Evolutionary conservation across 2,888 invertebrate species (phyloP), one percentile per base, ranked within the genome.

Genomic region (Ennomos quercinarius): DNA sequence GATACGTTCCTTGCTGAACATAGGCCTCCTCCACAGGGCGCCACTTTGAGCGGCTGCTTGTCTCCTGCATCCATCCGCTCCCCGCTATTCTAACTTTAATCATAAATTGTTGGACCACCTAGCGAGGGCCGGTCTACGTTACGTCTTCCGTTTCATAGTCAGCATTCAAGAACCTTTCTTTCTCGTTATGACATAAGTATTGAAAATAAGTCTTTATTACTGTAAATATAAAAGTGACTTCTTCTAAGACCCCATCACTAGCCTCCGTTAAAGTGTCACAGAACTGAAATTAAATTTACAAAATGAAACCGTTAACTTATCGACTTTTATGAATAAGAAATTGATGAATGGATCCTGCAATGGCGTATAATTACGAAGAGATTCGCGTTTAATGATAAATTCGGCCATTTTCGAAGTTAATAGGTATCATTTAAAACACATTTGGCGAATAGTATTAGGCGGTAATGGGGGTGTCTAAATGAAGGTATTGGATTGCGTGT

Each of bases 271-370:
- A 72, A 59, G 67, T 77, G 80, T 81, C 81, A 80, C 81, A 80
- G 71, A 77, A 76, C 76, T 76, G 78, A 83, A 87, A 86, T 87
- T 86, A 80, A 87, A 86, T 85, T 85, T 78, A 81, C 84, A 81
- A 87, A 87, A 80, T 84, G 84, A 83, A 80, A 83, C 81, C 82
- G 84, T 85, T 81, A 85, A 87, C 81, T 86, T 86, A 87, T 87
- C 85, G 84, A 83, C 82, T 83, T 81, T 81, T 76, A 75, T 77
- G 80, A 83, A 83, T 84, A 87, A 86, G 83, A 81, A 84, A 78
- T 84, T 87, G 87, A 87, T 87, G 81, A 85, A 87, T 86, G 82
- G 74, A 62, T 76, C 67, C 77, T 79, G 83, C 80, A 81, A 77
- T 73, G 73, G 72, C 72, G 74, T 72, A 68, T 75, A 78, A 83